These are phyloP conservation scores for Pachyseris speciosa DNA, from an alignment of 64 coral and sea anemone genomes.

Conservation along the genomic window DNA sequence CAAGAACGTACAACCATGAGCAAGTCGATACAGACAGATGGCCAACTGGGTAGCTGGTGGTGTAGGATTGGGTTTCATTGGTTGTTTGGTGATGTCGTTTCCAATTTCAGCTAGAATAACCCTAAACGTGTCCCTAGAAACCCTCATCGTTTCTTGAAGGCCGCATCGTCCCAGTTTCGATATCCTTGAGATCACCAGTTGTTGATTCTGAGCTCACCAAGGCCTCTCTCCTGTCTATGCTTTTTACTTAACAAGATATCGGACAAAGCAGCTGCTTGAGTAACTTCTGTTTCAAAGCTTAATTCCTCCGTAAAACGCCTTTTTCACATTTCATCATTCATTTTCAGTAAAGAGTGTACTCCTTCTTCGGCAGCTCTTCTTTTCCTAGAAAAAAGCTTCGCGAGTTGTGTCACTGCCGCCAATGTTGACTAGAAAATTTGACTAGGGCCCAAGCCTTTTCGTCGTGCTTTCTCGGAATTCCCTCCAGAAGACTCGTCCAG, in stretches of 20 bases:
- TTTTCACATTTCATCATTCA: background rate
- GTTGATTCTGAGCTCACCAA: conserved; percentile 31
- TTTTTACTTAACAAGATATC: conserved; percentile 37
- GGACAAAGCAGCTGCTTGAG: conserved; percentile 47
- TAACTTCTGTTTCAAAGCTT: conserved; percentile 7
- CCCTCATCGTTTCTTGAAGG: conserved; percentile 45
- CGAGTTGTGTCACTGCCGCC: background rate
- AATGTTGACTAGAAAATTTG: background rate
- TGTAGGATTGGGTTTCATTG: conserved; percentile 42
- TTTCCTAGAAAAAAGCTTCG: conserved; percentile 32
- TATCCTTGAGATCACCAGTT: conserved; percentile 57
- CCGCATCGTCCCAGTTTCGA: conserved; percentile 35
- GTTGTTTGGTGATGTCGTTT: conserved; percentile 39
- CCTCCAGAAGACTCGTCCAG: no score
- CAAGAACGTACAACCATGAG: conserved; percentile 29
- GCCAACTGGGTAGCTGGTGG: conserved; percentile 41
- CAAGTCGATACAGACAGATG: conserved; percentile 30
- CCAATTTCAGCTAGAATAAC: conserved; percentile 56
- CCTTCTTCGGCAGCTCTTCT: conserved; percentile 26
- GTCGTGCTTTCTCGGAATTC: background rate
- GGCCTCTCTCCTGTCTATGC: conserved; percentile 37
- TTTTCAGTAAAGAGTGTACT: background rate
- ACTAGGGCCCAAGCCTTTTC: background rate
- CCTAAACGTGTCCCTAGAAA: conserved; percentile 30
- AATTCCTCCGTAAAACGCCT: conserved; percentile 17